Evolutionary conservation across 2,113 vertebrate genomes (phyloP), one percentile per base, ranked within the genome.

Genomic region (Rhea americana): DNA sequence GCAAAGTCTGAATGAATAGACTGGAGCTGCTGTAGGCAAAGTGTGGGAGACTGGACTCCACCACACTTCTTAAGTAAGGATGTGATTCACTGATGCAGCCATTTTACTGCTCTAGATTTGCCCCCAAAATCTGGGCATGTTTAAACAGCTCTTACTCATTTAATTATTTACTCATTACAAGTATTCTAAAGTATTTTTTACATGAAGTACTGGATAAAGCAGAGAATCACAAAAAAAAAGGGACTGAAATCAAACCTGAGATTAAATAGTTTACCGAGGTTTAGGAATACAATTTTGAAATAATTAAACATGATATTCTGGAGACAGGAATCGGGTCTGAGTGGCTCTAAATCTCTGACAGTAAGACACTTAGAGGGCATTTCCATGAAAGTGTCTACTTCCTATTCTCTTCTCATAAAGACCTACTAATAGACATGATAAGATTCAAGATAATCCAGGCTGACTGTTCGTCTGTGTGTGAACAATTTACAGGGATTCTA

Each of bases 51-150:
- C 1, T 2, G 56, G 43, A 68, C 9, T 83, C 8, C 2, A 30
- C 11, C 5, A 19, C 35, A 78, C 9, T 28, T 2, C 0, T 15
- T 30, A 17, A 37, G 6, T 3, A 41, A 6, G 11, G 32, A 75
- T 63, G 13, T 55, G 39, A 43, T 51, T 75, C 43, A 56, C 8
- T 68, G 39, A 9, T 50, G 37, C 7, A 66, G 7, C 4, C 32
- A 10, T 72, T 78, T 89, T 82, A 21, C 7, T 89, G 7, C 11
- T 81, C 41, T 50, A 50, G 9, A 39, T 85, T 74, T 81, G 45
- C 18, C 16, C 66, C 4, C 11, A 50, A 90, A 66, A 66, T 0
- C 1, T 73, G 1, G 8, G 3, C 20, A 80, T 3, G 41, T 62
- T 76, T 91, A 80, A 70, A 58, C 1, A 8, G 47, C 21, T 28